Evolutionary conservation across 1,140 invertebrate genomes (phyloP).

Genomic region (Platyscapa corneri): DNA sequence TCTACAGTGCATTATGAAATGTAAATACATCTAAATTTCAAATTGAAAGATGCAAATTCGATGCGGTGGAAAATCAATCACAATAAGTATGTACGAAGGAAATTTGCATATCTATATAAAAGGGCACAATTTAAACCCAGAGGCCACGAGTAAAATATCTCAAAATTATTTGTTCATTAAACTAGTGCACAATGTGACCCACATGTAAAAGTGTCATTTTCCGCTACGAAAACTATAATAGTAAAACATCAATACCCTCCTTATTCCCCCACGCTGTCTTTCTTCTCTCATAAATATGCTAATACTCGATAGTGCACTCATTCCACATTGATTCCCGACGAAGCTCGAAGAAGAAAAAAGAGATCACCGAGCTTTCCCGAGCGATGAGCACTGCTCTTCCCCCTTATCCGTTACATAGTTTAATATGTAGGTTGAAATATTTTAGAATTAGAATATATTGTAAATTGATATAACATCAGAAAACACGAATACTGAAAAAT

Average conservation of each 20-base stretch:
- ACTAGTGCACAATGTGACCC: background rate
- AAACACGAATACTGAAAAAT: too few relatives aligned
- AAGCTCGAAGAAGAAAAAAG: background rate
- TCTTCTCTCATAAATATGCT: conserved; percentile 31
- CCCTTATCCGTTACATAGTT: background rate
- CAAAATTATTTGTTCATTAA: background rate
- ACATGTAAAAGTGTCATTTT: conserved; percentile 1
- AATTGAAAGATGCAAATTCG: background rate
- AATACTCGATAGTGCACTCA: conserved; percentile 18
- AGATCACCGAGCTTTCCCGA: background rate
- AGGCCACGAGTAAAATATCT: background rate
- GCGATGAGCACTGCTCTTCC: background rate
- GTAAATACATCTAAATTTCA: conserved; percentile 6
- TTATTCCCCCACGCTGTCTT: background rate
- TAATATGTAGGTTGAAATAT: background rate
- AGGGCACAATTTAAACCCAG: background rate
- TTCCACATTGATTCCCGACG: conserved; percentile 27
- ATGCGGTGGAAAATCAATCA: background rate
- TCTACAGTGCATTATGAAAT: background rate
- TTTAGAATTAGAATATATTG: background rate
- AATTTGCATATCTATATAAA: background rate
- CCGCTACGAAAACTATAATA: conserved; percentile 8
- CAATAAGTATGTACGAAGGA: background rate
- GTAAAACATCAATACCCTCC: conserved; percentile 7
- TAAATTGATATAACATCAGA: background rate